A percentile compares a stretch with the other conserved stretches of the same genome.
Conservation (phyloP, 2,888 invertebrate species). For the Hoplodrina ambigua region DNA sequence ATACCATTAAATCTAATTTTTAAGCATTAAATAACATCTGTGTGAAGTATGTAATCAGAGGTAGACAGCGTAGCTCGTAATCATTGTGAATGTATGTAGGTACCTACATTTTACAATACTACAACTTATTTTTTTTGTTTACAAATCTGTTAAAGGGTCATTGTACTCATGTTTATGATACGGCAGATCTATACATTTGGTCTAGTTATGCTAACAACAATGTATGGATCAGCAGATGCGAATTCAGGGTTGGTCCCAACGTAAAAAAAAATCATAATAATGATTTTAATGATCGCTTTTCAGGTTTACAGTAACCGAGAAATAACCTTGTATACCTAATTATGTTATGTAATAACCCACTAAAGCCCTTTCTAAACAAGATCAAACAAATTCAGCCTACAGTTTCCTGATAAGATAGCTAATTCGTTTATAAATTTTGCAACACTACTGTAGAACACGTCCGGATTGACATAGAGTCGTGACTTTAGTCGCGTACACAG, state of each 20-base stretch:
- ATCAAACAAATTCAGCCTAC: slow-evolving; percentile 13
- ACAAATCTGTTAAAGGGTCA: no score
- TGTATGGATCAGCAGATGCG: no score
- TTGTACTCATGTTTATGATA: no score
- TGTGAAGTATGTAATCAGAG: not conserved
- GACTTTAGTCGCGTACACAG: slow-evolving; percentile 16
- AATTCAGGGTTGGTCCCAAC: no score
- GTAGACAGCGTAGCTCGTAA: not conserved
- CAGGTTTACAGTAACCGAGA: no score
- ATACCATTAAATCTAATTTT: not conserved
- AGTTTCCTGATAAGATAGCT: slow-evolving; percentile 19
- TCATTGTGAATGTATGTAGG: not conserved
- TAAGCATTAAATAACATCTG: not conserved
- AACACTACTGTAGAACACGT: slow-evolving; percentile 23
- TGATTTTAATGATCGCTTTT: no score
- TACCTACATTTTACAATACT: no score
- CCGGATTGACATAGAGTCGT: slow-evolving; percentile 26
- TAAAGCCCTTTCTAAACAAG: not conserved
- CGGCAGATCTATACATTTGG: no score
- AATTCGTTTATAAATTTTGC: slow-evolving; percentile 29
- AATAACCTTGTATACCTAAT: not conserved
- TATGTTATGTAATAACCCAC: not conserved
- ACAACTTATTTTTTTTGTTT: no score
- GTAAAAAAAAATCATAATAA: no score
- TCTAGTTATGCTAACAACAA: no score